These are phyloP conservation scores for Temnothorax rugatulus DNA, from an alignment of 2,888 invertebrate genomes.

Conservation along the genomic window DNA sequence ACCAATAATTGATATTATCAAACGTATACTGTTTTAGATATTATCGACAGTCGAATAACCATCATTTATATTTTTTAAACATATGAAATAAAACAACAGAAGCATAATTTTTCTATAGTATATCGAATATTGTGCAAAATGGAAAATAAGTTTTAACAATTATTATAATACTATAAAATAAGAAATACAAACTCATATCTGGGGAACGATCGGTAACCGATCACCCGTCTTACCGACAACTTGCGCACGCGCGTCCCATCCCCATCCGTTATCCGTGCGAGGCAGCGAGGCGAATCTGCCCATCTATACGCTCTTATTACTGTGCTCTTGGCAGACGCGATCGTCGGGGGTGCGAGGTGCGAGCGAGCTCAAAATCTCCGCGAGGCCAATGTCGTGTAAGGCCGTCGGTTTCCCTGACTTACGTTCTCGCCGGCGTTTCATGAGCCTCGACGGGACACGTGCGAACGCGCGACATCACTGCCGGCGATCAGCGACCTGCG, in stretches of 20 bases:
- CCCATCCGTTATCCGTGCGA: not conserved
- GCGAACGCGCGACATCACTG: slow-evolving; percentile 45
- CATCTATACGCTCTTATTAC: slow-evolving; percentile 30
- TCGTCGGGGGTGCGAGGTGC: slow-evolving; percentile 18
- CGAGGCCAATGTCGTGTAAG: slow-evolving; percentile 71
- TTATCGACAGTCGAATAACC: too few relatives aligned
- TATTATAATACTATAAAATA: too few relatives aligned
- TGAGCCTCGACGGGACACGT: slow-evolving; percentile 60
- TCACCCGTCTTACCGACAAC: not conserved
- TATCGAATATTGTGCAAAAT: not conserved
- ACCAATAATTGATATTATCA: too few relatives aligned
- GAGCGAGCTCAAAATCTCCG: slow-evolving; percentile 46
- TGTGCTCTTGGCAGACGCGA: slow-evolving; percentile 43
- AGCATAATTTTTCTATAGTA: not conserved
- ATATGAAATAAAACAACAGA: not conserved
- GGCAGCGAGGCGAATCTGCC: not conserved
- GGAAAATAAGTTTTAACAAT: not conserved
- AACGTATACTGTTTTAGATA: too few relatives aligned
- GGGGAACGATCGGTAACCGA: too few relatives aligned
- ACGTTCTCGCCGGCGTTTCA: slow-evolving; percentile 65
- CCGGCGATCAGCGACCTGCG: slow-evolving; percentile 43
- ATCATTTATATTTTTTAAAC: not conserved
- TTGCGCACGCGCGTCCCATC: not conserved
- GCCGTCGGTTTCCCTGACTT: slow-evolving; percentile 33
- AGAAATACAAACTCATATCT: too few relatives aligned